phyloP scores from a whole-genome alignment of 2,797 vertebrate genomes.

The Fratercula arctica region DNA sequence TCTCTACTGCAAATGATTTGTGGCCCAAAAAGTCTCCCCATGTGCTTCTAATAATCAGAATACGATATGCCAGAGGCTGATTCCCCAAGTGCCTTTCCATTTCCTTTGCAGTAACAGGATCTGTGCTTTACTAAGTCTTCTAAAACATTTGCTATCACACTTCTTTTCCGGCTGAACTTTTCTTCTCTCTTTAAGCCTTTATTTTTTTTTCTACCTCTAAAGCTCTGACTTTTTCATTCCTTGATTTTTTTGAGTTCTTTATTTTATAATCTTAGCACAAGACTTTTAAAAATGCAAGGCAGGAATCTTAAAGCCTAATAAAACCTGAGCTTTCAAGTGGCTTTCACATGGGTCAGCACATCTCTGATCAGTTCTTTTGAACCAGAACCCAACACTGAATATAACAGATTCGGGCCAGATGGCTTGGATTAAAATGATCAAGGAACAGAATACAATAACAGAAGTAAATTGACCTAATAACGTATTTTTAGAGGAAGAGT shows the following conservation, averaged over 20 bases:
- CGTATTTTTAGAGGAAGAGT: not conserved
- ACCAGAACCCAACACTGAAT: not conserved
- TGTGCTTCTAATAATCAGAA: not conserved
- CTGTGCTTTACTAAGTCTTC: not conserved
- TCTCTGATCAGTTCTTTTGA: not conserved
- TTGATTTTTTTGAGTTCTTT: not conserved
- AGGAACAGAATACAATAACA: not conserved
- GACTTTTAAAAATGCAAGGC: not conserved
- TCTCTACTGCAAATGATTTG: not conserved
- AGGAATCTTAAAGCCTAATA: not conserved
- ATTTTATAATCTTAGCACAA: not conserved
- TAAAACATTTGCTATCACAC: not conserved
- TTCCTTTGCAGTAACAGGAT: not conserved
- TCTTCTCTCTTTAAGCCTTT: not conserved
- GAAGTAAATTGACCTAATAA: constrained; percentile 16
- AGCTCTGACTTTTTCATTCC: not conserved
- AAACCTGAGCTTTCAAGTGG: not conserved
- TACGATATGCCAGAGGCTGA: not conserved
- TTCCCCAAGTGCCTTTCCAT: not conserved
- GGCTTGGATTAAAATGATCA: constrained; percentile 8
- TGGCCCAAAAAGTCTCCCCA: not conserved
- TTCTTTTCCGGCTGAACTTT: not conserved
- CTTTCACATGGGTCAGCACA: not conserved
- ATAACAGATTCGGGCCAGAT: not conserved
- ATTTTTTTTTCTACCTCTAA: not conserved